phyloP scores from a whole-genome alignment of 2,888 invertebrate species.

The Abrostola tripartita region DNA sequence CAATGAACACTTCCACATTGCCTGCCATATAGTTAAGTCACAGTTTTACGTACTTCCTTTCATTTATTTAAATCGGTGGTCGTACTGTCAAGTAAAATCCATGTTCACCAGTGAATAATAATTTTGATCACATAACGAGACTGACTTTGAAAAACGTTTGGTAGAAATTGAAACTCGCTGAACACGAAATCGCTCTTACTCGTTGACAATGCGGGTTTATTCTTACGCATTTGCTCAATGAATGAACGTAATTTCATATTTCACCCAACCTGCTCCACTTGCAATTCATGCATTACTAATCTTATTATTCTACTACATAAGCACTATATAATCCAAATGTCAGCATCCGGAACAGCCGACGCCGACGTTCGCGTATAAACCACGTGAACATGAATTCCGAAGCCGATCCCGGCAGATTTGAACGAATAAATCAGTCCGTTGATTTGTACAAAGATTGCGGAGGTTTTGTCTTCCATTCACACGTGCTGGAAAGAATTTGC shows the following conservation, averaged over 20 bases:
- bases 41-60: no score
- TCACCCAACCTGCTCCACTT: no score
- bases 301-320: conserved; percentile 31
- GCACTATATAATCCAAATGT: conserved; percentile 21
- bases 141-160: no score
- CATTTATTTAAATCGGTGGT: no score
- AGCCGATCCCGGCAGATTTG: conserved; percentile 30
- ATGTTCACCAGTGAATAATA: no score
- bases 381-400: conserved; percentile 35
- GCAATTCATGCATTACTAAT: conserved; percentile 21
- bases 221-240: not conserved
- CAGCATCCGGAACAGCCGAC: conserved; percentile 26
- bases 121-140: no score
- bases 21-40: no score
- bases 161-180: not conserved
- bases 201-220: not conserved
- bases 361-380: conserved; percentile 23
- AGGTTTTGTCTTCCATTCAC: conserved; percentile 36
- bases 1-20: no score
- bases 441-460: conserved; percentile 44
- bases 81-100: no score
- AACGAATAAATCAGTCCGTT: conserved; percentile 49
- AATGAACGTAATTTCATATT: not conserved
- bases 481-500: conserved; percentile 37
- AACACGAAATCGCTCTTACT: not conserved